A percentile compares a stretch with the other conserved stretches of the same genome.
Evolutionary conservation across 2,888 invertebrate genomes (phyloP).

Genomic region (Eupithecia abbreviata): DNA sequence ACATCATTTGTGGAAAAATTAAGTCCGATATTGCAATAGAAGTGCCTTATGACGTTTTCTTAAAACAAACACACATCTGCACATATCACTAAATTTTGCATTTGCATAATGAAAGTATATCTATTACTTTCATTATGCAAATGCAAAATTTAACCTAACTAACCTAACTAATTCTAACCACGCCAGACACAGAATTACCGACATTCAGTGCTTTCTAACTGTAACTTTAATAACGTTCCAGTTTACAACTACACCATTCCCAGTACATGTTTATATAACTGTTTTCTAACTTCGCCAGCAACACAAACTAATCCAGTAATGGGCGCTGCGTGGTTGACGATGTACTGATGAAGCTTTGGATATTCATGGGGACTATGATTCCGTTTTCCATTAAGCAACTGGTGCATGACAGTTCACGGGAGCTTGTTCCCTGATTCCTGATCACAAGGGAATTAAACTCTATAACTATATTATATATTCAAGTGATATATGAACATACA

Average conservation of each 20-base stretch:
- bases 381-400: slow-evolving; percentile 1
- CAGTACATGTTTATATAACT: background rate
- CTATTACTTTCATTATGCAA: too few species aligned
- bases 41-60: too few species aligned
- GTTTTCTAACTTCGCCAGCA: slow-evolving; percentile 1
- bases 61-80: too few species aligned
- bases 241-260: background rate
- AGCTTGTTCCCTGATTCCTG: background rate
- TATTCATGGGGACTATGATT: slow-evolving; percentile 4
- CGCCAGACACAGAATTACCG: background rate
- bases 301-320: slow-evolving; percentile 9
- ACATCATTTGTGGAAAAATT: background rate
- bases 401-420: background rate
- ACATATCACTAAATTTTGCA: background rate
- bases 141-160: too few species aligned
- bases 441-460: background rate
- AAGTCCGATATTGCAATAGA: too few species aligned
- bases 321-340: slow-evolving; percentile 2
- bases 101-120: background rate
- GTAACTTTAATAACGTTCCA: background rate
- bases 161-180: background rate
- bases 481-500: too few species aligned
- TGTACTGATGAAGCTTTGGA: background rate
- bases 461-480: too few species aligned
- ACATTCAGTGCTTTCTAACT: background rate